Evolutionary conservation across 2,113 vertebrate species (phyloP), one percentile per base, ranked within the genome.

Genomic region (Neogale vison): DNA sequence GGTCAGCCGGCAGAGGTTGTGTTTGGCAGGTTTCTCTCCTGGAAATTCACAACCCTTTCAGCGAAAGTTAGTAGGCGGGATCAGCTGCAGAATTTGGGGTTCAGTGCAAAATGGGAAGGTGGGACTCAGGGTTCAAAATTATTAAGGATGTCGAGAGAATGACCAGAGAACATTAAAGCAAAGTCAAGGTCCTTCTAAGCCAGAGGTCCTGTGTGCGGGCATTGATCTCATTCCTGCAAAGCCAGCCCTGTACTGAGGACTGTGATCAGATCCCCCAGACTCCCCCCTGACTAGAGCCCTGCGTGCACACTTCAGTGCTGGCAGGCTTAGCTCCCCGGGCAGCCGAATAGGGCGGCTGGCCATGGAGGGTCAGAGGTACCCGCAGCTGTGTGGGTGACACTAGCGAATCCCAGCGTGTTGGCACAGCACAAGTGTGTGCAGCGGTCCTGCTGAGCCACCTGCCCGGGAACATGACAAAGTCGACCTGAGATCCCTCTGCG

Each of bases 401-500:
- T 5, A 55, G 1, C 0, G n/a, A 13, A 24, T 21, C 79, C 45
- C 10, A 88, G 93, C 18, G 8, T 3, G 65, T 69, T 3, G 72
- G 67, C n/a, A 29, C 6, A 6, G 91, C 85, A 1, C 21, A 24
- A 12, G 93, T 83, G 59, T 88, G 34, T 61, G 92, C 1, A 9
- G 4, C 34, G 7, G 47, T 39, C 86, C 36, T 69, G 86, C 21
- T 5, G 74, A 95, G 50, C 55, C 8, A 52, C 71, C 52, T 65
- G 50, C 72, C 34, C 4, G 76, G 74, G 83, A 57, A 50, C 92
- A 21, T 12, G 17, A 63, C 47, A 4, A 52, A 34, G 36, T 72
- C 4, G 13, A 50, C 17, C 42, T 13, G 26, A 81, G 93, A 42
- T 6, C 90, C 89, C 79, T 95, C 83, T 94, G 98, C 82, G 92